Evolutionary conservation across 35 echinoderm and acorn worm genomes (phyloP).

Genomic region (Ophioderma brevispina): DNA sequence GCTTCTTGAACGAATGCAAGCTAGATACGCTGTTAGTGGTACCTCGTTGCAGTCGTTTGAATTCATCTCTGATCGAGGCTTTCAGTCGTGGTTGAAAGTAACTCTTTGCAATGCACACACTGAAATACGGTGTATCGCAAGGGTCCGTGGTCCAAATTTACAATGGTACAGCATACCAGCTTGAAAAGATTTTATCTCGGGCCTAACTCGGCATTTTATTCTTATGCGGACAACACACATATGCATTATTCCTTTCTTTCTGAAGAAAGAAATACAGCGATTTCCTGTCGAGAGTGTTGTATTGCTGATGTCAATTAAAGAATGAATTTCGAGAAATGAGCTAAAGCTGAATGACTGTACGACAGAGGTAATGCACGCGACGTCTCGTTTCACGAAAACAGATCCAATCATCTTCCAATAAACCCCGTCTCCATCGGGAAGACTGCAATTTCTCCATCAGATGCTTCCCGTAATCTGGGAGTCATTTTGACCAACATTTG

Average conservation of each 20-base stretch:
- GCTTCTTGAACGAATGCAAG: background rate
- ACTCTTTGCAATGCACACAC: background rate
- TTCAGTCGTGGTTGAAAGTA: too few species aligned
- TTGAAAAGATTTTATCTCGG: background rate
- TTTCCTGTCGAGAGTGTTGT: background rate
- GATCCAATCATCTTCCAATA: background rate
- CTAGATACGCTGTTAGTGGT: background rate
- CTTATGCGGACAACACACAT: background rate
- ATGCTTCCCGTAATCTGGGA: background rate
- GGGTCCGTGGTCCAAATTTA: background rate
- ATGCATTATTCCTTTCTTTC: background rate
- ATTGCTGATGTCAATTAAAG: conserved; percentile 25
- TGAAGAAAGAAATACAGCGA: background rate
- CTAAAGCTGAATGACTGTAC: background rate
- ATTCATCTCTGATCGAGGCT: too few species aligned
- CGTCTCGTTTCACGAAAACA: background rate
- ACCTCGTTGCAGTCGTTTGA: background rate
- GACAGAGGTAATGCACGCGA: background rate
- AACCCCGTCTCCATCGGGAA: background rate
- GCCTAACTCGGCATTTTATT: background rate
- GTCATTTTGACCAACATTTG: background rate
- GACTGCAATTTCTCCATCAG: background rate
- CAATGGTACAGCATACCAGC: background rate
- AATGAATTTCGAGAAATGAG: background rate
- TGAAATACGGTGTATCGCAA: background rate